Conservation (phyloP, 92 coral and sea anemone species). For the Porites cylindrica region DNA sequence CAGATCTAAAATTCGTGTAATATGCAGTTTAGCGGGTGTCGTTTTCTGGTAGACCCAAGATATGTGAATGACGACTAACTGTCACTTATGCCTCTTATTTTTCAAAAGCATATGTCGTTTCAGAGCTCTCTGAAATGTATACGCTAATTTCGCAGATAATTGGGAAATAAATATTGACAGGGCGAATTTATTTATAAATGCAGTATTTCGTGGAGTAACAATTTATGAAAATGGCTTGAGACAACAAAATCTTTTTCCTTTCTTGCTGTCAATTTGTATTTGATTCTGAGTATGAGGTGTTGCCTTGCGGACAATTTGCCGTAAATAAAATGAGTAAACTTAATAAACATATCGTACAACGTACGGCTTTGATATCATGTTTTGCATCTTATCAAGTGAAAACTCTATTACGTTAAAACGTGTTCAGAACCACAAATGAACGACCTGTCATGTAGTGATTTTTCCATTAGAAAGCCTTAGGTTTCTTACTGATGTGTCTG, state of each 20-base stretch:
- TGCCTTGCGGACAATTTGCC: not conserved
- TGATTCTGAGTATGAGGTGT: not conserved
- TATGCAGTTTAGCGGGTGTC: no score
- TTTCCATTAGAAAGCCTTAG: not conserved
- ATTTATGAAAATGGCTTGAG: not conserved
- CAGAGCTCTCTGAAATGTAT: not conserved
- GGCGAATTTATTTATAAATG: not conserved
- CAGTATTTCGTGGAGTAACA: not conserved
- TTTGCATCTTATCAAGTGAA: not conserved
- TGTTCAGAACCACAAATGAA: not conserved
- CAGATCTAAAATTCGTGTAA: no score
- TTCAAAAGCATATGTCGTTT: not conserved
- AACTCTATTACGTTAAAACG: slow-evolving; percentile 13
- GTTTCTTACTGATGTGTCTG: not conserved
- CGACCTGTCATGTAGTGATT: not conserved
- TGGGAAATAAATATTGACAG: not conserved
- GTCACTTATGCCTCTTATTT: not conserved
- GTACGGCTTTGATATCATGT: slow-evolving; percentile 19
- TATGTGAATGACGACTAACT: not conserved
- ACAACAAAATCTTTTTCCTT: not conserved
- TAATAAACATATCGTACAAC: not conserved
- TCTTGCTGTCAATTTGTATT: not conserved
- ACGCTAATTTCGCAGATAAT: not conserved
- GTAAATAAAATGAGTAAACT: not conserved
- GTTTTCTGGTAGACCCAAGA: no score